These are phyloP conservation scores for Pristiophorus japonicus DNA, from an alignment of 2,113 vertebrate genomes.

Conservation along the genomic window DNA sequence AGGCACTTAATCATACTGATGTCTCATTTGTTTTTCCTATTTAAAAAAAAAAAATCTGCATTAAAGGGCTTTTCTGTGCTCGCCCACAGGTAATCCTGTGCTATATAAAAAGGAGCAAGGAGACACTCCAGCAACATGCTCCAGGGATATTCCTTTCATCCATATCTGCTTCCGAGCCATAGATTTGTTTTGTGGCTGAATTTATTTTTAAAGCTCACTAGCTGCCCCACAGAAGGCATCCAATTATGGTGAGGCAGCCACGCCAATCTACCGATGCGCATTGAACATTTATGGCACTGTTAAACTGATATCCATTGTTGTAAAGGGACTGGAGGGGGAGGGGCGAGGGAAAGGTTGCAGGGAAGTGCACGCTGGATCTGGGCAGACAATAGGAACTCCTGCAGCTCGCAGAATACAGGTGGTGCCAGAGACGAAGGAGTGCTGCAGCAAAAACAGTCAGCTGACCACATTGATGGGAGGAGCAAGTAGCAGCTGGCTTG, in stretches of 20 bases:
- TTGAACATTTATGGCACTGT: not conserved
- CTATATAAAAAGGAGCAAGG: not conserved
- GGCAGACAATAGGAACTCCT: not conserved
- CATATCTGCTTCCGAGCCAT: not conserved
- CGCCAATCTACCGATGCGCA: not conserved
- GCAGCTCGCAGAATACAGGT: not conserved
- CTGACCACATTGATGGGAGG: not conserved
- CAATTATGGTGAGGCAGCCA: no score
- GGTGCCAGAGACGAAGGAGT: not conserved
- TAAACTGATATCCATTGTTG: not conserved
- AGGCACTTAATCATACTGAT: conserved; percentile 5
- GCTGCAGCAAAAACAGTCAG: not conserved
- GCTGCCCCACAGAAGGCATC: not conserved
- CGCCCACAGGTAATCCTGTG: not conserved
- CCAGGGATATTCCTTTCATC: not conserved
- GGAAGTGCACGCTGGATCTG: not conserved
- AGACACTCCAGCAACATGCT: not conserved
- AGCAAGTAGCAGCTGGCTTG: conserved; percentile 5
- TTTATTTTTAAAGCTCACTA: no score
- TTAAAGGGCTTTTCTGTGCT: not conserved
- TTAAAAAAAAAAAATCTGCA: not conserved
- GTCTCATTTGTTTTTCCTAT: not conserved
- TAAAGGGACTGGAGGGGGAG: not conserved
- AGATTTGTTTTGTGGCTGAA: not conserved
- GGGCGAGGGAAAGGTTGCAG: no score